These are phyloP conservation scores for Desoria tigrina DNA, from an alignment of 2,888 invertebrate species.

Conservation along the genomic window DNA sequence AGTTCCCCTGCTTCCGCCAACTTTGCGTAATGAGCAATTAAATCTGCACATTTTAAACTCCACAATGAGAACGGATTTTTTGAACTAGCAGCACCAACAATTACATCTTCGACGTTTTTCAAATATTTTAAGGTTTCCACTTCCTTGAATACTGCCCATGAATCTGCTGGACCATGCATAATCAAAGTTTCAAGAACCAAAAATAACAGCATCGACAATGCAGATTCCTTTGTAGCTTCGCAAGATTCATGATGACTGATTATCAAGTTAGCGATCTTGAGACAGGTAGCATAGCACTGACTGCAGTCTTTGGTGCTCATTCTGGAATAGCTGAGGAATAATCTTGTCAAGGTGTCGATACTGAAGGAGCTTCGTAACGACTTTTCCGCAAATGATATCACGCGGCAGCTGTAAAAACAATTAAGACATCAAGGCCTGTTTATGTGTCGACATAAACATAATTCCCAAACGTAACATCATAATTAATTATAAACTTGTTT, in stretches of 20 bases:
- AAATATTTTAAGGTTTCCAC: constrained; percentile 5
- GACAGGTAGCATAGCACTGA: constrained; percentile 21
- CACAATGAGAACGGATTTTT: constrained; percentile 26
- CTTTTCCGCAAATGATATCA: constrained; percentile 10
- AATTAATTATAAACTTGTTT: background rate
- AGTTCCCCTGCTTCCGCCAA: background rate
- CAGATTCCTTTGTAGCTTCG: background rate
- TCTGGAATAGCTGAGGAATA: constrained; percentile 34
- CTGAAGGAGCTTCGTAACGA: constrained; percentile 6
- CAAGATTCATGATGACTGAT: constrained; percentile 3
- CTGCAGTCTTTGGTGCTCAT: constrained; percentile 35
- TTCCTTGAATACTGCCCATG: background rate
- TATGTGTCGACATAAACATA: background rate
- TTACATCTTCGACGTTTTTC: background rate
- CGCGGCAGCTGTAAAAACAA: constrained; percentile 26
- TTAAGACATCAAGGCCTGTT: too few relatives aligned
- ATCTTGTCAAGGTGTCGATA: constrained; percentile 11
- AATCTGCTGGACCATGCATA: constrained; percentile 6
- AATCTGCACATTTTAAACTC: constrained; percentile 37
- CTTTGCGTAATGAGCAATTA: constrained; percentile 25
- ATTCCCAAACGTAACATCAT: background rate
- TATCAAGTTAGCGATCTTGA: background rate
- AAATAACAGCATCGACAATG: background rate
- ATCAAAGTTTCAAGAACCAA: constrained; percentile 9
- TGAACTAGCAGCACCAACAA: constrained; percentile 3